Conservation (phyloP, 2,113 vertebrate species). For the Mohoua ochrocephala region DNA sequence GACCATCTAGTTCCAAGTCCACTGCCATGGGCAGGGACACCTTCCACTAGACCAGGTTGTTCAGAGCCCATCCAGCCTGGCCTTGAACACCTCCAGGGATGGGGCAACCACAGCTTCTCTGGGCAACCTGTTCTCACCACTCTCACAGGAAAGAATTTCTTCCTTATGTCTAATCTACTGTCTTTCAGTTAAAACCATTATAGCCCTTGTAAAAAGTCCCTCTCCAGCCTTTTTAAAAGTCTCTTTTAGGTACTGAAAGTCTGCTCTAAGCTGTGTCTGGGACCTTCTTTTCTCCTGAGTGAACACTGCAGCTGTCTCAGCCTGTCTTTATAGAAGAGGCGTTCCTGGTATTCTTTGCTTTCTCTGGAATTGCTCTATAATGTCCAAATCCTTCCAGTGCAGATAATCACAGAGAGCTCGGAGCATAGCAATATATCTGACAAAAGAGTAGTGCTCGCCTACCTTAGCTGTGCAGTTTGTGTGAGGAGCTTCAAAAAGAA, state of each 20-base stretch:
- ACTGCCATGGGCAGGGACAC: no score
- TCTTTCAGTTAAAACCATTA: no score
- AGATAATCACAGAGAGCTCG: not conserved
- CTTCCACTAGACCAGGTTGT: no score
- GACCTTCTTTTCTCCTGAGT: not conserved
- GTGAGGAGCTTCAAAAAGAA: not conserved
- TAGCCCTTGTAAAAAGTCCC: no score
- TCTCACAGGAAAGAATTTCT: not conserved
- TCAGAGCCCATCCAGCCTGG: not conserved
- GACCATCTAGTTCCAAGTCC: fast-evolving
- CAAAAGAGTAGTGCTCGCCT: not conserved
- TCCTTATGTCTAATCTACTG: not conserved
- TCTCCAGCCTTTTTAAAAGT: not conserved
- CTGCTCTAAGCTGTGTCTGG: not conserved
- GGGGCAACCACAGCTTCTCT: not conserved
- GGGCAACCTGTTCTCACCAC: not conserved
- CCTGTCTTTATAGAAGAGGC: not conserved
- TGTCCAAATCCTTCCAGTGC: not conserved
- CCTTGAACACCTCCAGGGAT: not conserved
- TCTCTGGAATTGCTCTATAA: not conserved
- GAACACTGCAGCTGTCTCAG: not conserved
- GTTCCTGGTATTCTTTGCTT: not conserved
- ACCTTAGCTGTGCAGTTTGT: not conserved
- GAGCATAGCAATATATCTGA: not conserved
- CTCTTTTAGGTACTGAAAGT: not conserved